Percentiles rank a stretch among this genome's conserved stretches.
phyloP scores from a whole-genome alignment of 2,888 invertebrate species.

The Macrophya alboannulata region DNA sequence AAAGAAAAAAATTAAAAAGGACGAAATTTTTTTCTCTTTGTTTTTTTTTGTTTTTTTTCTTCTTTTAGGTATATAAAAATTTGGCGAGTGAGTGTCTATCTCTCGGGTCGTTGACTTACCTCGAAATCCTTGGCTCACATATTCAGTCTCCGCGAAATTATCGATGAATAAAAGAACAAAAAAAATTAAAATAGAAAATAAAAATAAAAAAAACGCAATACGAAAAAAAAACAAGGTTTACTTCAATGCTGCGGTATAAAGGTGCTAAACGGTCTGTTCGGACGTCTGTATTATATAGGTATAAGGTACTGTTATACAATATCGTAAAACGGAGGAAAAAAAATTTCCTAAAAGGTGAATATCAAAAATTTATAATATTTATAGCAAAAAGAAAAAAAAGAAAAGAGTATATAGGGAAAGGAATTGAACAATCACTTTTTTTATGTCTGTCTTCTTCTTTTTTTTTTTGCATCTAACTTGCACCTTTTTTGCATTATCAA shows the following conservation, averaged over 20 bases:
- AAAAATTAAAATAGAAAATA: not conserved
- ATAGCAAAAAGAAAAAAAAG: not conserved
- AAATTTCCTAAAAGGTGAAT: not conserved
- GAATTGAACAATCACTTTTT: too few species aligned
- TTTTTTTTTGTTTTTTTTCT: not conserved
- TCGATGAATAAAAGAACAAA: not conserved
- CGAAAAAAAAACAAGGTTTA: not conserved
- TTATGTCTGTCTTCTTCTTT: too few species aligned
- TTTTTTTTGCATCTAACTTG: too few species aligned
- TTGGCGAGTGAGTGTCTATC: not conserved
- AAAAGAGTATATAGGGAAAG: not conserved
- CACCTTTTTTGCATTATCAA: too few species aligned
- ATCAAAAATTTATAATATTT: too few species aligned
- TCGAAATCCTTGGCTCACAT: slow-evolving; percentile 55
- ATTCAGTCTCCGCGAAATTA: slow-evolving; percentile 38
- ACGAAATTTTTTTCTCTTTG: too few species aligned
- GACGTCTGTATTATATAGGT: not conserved
- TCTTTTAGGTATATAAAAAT: not conserved
- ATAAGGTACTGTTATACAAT: not conserved
- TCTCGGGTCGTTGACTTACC: slow-evolving; percentile 31
- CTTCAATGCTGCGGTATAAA: slow-evolving; percentile 3
- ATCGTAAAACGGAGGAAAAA: not conserved
- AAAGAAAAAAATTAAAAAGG: not conserved
- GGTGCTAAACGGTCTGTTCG: not conserved
- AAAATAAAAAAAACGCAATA: not conserved